Evolutionary conservation across 2,888 invertebrate genomes (phyloP), one percentile per base, ranked within the genome.

Genomic region (Ptilodon capucinus): DNA sequence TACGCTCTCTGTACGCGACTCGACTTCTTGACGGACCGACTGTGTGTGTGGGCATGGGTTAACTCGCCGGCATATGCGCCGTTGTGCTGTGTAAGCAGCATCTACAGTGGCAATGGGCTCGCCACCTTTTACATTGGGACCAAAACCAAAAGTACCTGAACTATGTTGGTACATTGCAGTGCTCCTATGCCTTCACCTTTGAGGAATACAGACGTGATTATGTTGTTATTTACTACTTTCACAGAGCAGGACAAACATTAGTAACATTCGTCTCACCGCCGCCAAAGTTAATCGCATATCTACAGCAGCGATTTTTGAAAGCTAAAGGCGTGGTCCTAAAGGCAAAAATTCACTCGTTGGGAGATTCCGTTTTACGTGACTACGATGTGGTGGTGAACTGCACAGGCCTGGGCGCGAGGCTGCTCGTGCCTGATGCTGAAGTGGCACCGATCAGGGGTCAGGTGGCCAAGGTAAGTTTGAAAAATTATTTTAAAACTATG

Each of bases 361-460:
- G 62, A 0, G 82, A 91, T 9, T 76, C 88, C 42, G 73, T 95
- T 0, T 75, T 93, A 4, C 85, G 92, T 25, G 77, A 81, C 0
- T 94, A 86, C 66, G 94, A 96, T 71, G 88, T 95, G 0, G 86
- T 97, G n/a, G 91, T 97, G 36, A 97, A 97, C 76, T 97, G 97
- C 63, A 92, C 94, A 1, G 97, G 96, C 1, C 70, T 97, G 0
- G 94, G 93, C 0, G 93, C 97, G 0, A 86, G 88, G 57, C 57
- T 86, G 7, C 76, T 97, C 0, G 91, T 94, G 0, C 86, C 91
- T 0, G 97, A 97, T 85, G 60, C 77, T 0, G 72, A 75, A 28
- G 86, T 96, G 40, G 82, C 83, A 45, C 92, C 97, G 1, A 92
- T 96, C 40, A 91, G 97, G 57, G 97, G 97, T 5, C 97, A 97